These are phyloP conservation scores for Morus bassanus DNA, from an alignment of 2,797 vertebrate species.

Conservation along the genomic window DNA sequence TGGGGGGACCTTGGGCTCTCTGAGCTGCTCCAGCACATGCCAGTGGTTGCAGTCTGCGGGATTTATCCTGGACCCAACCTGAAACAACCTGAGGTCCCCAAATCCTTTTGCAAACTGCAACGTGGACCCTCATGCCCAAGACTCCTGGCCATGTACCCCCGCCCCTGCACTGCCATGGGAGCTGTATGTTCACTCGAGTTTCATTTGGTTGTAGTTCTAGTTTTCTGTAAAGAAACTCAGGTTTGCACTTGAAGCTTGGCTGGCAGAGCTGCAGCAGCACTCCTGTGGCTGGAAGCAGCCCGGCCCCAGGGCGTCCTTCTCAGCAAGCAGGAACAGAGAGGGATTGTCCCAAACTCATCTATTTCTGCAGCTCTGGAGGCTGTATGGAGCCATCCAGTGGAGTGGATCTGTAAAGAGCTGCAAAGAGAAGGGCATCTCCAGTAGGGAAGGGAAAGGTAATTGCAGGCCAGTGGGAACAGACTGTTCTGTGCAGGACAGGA, in stretches of 20 bases:
- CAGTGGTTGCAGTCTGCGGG: neutral
- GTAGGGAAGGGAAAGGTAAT: neutral
- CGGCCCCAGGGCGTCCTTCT: rapidly evolving
- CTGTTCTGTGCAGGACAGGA: neutral
- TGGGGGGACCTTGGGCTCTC: neutral
- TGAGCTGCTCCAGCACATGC: rapidly evolving
- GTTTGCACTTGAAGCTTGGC: neutral
- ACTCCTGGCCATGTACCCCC: neutral
- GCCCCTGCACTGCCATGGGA: neutral
- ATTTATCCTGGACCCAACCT: neutral
- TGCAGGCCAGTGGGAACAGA: neutral
- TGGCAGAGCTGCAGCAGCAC: neutral
- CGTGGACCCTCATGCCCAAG: rapidly evolving
- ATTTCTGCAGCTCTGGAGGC: neutral
- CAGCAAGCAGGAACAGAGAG: neutral
- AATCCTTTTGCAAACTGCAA: neutral
- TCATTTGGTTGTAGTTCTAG: neutral
- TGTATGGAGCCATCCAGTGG: conserved; percentile 8
- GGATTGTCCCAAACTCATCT: neutral
- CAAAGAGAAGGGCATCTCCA: neutral
- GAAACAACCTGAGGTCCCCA: neutral
- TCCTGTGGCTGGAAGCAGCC: neutral
- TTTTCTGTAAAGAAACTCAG: neutral
- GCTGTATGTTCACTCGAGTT: rapidly evolving
- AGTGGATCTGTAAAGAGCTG: neutral